Evolutionary conservation across 64 coral and sea anemone species (phyloP), one percentile per base, ranked within the genome.

Genomic region (Pachyseris speciosa): DNA sequence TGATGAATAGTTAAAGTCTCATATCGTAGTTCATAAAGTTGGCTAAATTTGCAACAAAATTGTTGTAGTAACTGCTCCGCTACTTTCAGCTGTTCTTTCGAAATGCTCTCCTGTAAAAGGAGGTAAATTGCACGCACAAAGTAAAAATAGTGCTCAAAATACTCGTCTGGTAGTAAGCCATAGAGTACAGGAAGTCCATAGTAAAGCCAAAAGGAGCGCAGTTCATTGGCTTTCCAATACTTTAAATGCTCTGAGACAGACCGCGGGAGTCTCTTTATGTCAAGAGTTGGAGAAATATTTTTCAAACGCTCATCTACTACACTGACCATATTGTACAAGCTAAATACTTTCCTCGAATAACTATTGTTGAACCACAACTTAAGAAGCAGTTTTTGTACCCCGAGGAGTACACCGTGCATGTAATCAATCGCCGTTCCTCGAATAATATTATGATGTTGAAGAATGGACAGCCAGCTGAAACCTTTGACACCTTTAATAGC

Each of bases 171-270:
- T 55, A 93, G 79, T 11, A 92, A 72, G 15, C 90, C 90, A 65
- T 86, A 93, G 9, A 93, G 69, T 9, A 51, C 70, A 48, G 83
- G 91, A 68, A 93, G 78, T 30, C 70, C 60, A 34, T 85, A 87
- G 61, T 78, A 93, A 26, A 93, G 57, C 17, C 87, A 64, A 94
- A 94, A 94, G 0, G 91, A 94, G 5, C 71, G 64, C 2, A 93
- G 74, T 42, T 93, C 91, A 72, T 29, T 80, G 19, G 91, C 91
- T 68, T 94, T 94, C 75, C 74, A 79, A 52, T 91, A 80, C 41
- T 90, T 90, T 67, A 90, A 34, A 80, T 90, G 87, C 10, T 90
- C 28, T 75, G 86, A 87, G 30, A 87, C 72, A 16, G 86, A 88
- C 57, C 69, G 27, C 9, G 47, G 78, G 16, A 84, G 38, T 58